Base-by-base conservation (phyloP, 2,113 vertebrate genomes). In the Hucho hucho region DNA sequence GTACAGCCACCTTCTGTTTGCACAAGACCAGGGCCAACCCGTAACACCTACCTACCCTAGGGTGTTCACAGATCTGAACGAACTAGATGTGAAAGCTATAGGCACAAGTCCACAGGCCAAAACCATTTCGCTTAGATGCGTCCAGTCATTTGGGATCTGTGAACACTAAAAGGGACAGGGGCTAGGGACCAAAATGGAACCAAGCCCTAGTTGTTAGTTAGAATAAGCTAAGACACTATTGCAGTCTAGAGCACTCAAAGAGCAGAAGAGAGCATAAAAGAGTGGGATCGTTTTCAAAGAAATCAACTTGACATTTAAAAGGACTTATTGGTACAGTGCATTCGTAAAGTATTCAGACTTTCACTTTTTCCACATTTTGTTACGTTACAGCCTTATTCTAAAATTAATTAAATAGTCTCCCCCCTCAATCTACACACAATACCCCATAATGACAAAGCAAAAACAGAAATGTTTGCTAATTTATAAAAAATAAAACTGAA, bases 61-160 rank as follows among this genome's bases (percentile, higher is more conserved):
- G 53, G 73, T 72, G 53, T 5, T 16, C 69, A 61, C 25, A 78
- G 16, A 70, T 43, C 76, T 53, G 68, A 74, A 66, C 66, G 72
- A 24, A 24, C 13, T 22, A 64, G 24, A 25, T 16, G 25, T 73
- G 4, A 77, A 29, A 75, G 61, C 13, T 24, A 24, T 28, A 61
- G 16, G 20, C n/a, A 75, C 63, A n/a, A 68, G 32, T 18, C 49
- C 49, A 20, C 2, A 20, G 49, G 28, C 32, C 11, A 20, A 32
- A 11, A 16, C 29, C 65, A 37, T 56, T 28, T 75, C 70, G 75
- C 69, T 72, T 25, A 83, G 79, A 78, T 59, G 79, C 73, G 74
- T 82, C 79, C 1, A 64, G 76, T 75, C 20, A 68, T 79, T 87
- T 71, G 78, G 77, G 79, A 69, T 71, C 72, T 22, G 56, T 80